Evolutionary conservation across 2,888 invertebrate genomes (phyloP).

Genomic region (Meganola albula): DNA sequence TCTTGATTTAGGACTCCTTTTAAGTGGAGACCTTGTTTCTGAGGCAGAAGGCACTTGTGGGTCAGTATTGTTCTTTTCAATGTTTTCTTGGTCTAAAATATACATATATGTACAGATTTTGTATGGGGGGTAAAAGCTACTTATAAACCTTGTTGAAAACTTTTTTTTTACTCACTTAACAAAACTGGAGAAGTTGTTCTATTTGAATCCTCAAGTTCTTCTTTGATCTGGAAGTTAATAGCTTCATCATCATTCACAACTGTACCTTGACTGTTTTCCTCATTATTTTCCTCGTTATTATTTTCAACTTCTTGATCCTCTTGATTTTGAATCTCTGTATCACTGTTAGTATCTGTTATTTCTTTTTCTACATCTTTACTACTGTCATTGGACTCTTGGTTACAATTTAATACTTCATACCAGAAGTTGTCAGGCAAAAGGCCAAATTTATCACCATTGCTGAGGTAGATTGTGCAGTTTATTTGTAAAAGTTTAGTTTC

Average conservation of each 20-base stretch:
- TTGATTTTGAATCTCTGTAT: neutral
- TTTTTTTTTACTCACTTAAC: neutral
- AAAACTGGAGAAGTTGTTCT: neutral
- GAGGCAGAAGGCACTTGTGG: constrained; percentile 3
- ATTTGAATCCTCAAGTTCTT: constrained; percentile 4
- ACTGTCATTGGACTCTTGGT: neutral
- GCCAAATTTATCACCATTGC: constrained; percentile 72
- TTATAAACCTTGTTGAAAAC: neutral
- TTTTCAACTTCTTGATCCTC: neutral
- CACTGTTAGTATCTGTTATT: neutral
- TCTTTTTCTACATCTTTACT: constrained; percentile 3
- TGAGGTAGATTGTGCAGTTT: constrained; percentile 42
- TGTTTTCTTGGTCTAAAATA: neutral
- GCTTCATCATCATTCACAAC: neutral
- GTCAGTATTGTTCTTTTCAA: neutral
- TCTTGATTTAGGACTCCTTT: constrained; percentile 35
- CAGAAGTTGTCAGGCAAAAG: constrained; percentile 68
- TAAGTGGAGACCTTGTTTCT: constrained; percentile 22
- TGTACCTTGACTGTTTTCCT: neutral
- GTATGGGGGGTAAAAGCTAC: neutral
- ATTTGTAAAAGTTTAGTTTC: constrained; percentile 48
- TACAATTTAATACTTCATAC: constrained; percentile 56
- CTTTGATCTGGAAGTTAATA: neutral
- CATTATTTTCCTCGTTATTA: neutral
- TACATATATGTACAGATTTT: neutral